Conservation (phyloP, 2,113 vertebrate genomes). For the Corythornis madagascariensis region DNA sequence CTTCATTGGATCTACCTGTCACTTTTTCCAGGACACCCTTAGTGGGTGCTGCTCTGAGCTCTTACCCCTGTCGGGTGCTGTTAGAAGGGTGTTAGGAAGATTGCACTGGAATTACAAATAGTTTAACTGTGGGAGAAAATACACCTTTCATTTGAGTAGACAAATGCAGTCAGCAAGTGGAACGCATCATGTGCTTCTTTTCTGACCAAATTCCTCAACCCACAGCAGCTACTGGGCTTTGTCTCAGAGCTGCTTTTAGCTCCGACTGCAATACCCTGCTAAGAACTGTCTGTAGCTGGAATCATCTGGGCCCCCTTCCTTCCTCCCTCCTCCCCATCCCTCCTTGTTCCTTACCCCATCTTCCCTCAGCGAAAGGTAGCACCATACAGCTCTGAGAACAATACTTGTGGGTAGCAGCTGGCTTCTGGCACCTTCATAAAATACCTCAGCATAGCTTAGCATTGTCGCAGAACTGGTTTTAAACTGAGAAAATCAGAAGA, state of each 20-base stretch:
- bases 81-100: background rate
- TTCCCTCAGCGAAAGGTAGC: constrained; percentile 52
- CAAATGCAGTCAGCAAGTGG: background rate
- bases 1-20: background rate
- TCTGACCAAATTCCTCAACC: background rate
- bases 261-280: background rate
- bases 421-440: constrained; percentile 85
- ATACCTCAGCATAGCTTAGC: constrained; percentile 97
- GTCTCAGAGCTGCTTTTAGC: background rate
- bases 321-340: background rate
- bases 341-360: background rate
- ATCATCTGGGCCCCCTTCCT: constrained; percentile 27
- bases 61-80: background rate
- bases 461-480: constrained; percentile 83
- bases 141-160: background rate
- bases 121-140: background rate
- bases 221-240: background rate
- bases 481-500: constrained; percentile 80
- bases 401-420: constrained; percentile 72
- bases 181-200: background rate
- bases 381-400: constrained; percentile 70
- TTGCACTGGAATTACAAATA: background rate
- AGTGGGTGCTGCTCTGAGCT: background rate
- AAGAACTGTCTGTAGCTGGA: constrained; percentile 20
- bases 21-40: background rate